Evolutionary conservation across 2,888 invertebrate species (phyloP).

Genomic region (Atethmia centrago): DNA sequence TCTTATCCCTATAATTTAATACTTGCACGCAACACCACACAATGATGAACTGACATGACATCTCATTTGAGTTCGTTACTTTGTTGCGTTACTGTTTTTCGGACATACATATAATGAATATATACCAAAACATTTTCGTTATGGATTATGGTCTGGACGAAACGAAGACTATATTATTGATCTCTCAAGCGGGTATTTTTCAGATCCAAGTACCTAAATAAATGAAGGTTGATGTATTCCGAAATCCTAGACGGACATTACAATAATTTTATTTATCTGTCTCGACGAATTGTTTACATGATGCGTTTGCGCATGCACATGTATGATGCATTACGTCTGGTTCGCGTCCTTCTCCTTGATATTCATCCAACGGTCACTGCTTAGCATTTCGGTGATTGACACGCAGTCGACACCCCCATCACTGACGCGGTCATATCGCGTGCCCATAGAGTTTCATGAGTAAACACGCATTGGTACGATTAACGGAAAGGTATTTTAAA

Average conservation of each 20-base stretch:
- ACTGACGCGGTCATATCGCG: conserved; percentile 19
- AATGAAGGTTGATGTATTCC: conserved; percentile 24
- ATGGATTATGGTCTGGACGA: not conserved
- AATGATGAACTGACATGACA: conserved; percentile 20
- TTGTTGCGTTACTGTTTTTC: conserved; percentile 3
- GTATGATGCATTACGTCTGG: conserved; percentile 45
- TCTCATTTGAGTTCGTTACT: conserved; percentile 6
- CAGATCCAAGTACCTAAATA: not conserved
- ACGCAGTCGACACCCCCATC: conserved; percentile 24
- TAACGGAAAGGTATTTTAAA: conserved; percentile 45
- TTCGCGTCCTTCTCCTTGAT: conserved; percentile 25
- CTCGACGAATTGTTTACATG: conserved; percentile 26
- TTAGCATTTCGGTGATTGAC: conserved; percentile 44
- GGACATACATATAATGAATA: too few relatives aligned
- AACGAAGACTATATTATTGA: not conserved
- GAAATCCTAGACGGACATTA: conserved; percentile 13
- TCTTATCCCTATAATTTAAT: conserved; percentile 31
- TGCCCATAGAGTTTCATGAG: conserved; percentile 34
- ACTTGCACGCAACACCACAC: conserved; percentile 20
- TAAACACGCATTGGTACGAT: conserved; percentile 15
- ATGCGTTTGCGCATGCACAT: conserved; percentile 30
- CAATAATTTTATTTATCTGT: conserved; percentile 34
- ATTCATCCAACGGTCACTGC: conserved; percentile 32
- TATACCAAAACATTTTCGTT: not conserved
- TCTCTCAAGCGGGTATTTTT: not conserved